A percentile compares a stretch with the other conserved stretches of the same genome.
Conservation (phyloP, 92 coral and sea anemone genomes). For the Metridium senile region DNA sequence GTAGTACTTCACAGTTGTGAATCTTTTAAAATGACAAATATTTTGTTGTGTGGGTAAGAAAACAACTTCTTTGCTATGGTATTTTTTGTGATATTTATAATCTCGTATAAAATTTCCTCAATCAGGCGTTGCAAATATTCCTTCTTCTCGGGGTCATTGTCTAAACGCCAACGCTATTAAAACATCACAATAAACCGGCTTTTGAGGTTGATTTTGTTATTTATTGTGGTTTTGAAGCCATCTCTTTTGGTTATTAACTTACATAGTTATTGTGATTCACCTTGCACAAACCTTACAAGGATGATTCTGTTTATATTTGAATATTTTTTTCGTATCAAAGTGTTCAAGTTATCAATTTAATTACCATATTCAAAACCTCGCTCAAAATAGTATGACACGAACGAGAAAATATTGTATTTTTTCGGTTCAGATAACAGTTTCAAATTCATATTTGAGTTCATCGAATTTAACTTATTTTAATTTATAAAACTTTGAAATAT, state of each 20-base stretch:
- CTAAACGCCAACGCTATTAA: constrained; percentile 14
- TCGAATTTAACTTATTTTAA: no score
- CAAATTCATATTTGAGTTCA: no score
- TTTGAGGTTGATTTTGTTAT: constrained; percentile 1
- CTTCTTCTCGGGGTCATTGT: background rate
- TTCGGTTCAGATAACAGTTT: no score
- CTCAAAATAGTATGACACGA: no score
- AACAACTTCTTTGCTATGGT: background rate
- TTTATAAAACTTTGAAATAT: no score
- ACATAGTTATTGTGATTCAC: no score
- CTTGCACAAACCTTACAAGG: no score
- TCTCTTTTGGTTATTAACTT: background rate
- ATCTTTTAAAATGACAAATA: background rate
- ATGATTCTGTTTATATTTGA: background rate
- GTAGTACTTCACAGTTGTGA: background rate
- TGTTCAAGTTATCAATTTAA: background rate
- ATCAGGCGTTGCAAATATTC: background rate
- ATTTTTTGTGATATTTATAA: background rate
- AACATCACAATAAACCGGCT: background rate
- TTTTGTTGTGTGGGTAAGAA: background rate
- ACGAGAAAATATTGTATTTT: no score
- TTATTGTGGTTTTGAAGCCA: background rate
- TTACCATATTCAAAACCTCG: background rate
- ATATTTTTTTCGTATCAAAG: background rate
- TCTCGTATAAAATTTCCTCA: background rate